Conservation (phyloP, 2,797 vertebrate genomes). For the Phrynocephalus guinanensis region DNA sequence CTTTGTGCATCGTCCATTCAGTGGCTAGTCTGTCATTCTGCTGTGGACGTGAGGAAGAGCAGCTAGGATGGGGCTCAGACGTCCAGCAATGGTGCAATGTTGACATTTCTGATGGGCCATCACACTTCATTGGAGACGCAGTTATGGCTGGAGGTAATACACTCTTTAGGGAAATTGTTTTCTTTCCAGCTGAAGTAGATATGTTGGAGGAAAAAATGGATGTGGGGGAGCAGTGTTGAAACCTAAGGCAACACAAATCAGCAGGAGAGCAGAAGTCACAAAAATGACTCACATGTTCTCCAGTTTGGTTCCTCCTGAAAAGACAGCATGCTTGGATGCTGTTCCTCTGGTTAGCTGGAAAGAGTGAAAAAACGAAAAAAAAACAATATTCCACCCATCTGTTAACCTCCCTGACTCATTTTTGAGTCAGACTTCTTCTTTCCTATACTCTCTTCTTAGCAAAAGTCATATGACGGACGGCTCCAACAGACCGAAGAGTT, state of each 20-base stretch:
- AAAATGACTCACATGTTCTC: constrained; percentile 24
- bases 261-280: constrained; percentile 9
- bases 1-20: not conserved
- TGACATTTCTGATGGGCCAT: not conserved
- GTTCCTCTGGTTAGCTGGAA: constrained; percentile 28
- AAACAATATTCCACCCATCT: not conserved
- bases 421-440: constrained; percentile 31
- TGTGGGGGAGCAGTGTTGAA: not conserved
- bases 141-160: not conserved
- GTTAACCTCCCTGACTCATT: constrained; percentile 31
- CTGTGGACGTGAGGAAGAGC: not conserved
- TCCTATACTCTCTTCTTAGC: constrained; percentile 8
- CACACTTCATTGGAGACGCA: not conserved
- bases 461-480: not conserved
- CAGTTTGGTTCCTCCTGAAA: constrained; percentile 17
- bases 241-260: constrained; percentile 4
- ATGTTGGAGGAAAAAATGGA: constrained; percentile 4
- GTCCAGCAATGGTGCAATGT: not conserved
- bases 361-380: not conserved
- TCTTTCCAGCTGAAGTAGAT: not conserved
- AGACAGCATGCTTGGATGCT: not conserved
- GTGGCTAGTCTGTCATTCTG: not conserved
- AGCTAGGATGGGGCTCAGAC: not conserved
- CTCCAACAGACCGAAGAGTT: not conserved
- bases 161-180: constrained; percentile 4